Evolutionary conservation across 2,113 vertebrate species (phyloP).

Genomic region (Pontoporia blainvillei): DNA sequence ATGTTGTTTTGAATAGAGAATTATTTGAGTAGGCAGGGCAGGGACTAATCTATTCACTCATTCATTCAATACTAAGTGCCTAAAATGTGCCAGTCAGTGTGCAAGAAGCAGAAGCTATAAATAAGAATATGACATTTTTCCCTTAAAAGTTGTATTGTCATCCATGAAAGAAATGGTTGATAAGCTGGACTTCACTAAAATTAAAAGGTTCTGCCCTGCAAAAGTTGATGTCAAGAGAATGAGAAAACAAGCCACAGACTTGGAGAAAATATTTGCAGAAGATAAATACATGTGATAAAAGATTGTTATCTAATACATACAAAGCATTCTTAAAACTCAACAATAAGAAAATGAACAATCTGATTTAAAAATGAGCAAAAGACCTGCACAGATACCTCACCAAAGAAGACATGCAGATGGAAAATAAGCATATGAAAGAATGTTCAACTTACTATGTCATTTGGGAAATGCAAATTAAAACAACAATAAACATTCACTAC

Average conservation of each 20-base stretch:
- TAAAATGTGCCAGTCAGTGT: background rate
- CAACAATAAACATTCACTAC: background rate
- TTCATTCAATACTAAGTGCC: background rate
- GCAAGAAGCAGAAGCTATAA: background rate
- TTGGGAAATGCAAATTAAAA: constrained; percentile 2
- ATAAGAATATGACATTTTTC: background rate
- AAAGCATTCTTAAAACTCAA: background rate
- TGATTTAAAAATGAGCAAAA: background rate
- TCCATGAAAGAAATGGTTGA: constrained; percentile 3
- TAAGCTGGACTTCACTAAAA: constrained; percentile 9
- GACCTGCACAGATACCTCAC: background rate
- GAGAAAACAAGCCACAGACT: background rate
- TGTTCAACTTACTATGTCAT: background rate
- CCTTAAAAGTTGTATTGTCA: background rate
- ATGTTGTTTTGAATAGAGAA: constrained; percentile 4
- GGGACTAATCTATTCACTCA: background rate
- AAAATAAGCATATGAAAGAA: constrained; percentile 4
- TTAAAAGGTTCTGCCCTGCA: background rate
- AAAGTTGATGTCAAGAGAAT: background rate
- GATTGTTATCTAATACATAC: background rate
- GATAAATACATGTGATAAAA: background rate
- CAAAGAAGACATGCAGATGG: background rate
- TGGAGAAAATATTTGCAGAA: background rate
- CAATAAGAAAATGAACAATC: background rate
- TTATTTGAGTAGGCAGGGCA: background rate